phyloP scores from a whole-genome alignment of 1,140 invertebrate genomes.

The Drosophila aff. region DNA sequence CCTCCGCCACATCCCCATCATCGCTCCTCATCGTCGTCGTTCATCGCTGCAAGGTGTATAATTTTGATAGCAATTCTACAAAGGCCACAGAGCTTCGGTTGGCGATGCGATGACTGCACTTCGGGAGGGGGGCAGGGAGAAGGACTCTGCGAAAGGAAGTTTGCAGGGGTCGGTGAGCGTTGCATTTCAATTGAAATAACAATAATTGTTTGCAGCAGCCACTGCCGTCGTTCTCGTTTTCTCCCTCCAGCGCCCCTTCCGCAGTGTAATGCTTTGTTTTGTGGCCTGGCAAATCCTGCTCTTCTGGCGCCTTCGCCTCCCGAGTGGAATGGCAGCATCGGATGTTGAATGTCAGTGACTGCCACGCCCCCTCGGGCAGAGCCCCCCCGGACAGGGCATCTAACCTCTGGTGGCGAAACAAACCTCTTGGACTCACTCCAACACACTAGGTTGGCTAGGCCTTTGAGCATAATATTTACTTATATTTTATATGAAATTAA shows the following conservation, averaged over 20 bases:
- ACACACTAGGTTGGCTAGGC: background rate
- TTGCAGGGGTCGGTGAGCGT: slow-evolving; percentile 32
- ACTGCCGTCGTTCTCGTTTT: slow-evolving; percentile 18
- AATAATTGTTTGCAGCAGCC: slow-evolving; percentile 76
- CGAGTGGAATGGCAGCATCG: slow-evolving; percentile 34
- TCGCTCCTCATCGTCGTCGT: slow-evolving; percentile 4
- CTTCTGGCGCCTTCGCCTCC: slow-evolving; percentile 29
- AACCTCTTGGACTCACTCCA: slow-evolving; percentile 25
- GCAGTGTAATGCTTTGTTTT: slow-evolving; percentile 46
- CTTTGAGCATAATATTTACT: slow-evolving; percentile 21
- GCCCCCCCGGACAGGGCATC: slow-evolving; percentile 16
- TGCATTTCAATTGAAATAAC: slow-evolving; percentile 80
- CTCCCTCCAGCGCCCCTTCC: background rate
- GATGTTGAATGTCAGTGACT: slow-evolving; percentile 61
- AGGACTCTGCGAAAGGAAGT: slow-evolving; percentile 7
- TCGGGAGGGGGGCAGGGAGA: background rate
- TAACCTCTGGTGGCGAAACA: slow-evolving; percentile 19
- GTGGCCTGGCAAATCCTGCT: slow-evolving; percentile 59
- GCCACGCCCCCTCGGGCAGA: slow-evolving; percentile 2
- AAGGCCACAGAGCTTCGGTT: slow-evolving; percentile 44
- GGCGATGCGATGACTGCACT: slow-evolving; percentile 13
- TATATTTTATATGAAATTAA: background rate
- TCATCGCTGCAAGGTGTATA: slow-evolving; percentile 72
- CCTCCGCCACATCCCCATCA: background rate
- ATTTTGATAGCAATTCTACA: slow-evolving; percentile 72